Evolutionary conservation across 2,888 invertebrate genomes (phyloP).

Genomic region (Plagiodera versicolora): DNA sequence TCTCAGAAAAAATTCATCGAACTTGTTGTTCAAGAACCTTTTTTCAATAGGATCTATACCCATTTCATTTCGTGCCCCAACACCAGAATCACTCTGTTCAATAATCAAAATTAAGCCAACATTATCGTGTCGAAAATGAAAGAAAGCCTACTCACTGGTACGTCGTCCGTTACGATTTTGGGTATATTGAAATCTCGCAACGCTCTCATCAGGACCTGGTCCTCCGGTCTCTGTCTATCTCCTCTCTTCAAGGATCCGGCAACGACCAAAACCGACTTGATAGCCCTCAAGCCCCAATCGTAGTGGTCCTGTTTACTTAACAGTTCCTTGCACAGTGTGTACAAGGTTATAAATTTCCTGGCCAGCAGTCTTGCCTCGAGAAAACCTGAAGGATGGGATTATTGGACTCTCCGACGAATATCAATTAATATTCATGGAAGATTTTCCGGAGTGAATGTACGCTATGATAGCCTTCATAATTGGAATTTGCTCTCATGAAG

Average conservation of each 20-base stretch:
- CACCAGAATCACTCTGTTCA: no score
- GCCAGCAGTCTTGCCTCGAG: slow-evolving; percentile 88
- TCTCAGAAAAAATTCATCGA: no score
- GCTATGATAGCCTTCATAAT: no score
- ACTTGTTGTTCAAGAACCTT: no score
- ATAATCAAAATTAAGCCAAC: no score
- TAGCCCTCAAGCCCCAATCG: slow-evolving; percentile 94
- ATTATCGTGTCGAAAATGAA: no score
- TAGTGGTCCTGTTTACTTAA: slow-evolving; percentile 95
- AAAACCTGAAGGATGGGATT: slow-evolving; percentile 15
- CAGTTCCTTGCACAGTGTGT: slow-evolving; percentile 85
- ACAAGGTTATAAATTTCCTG: slow-evolving; percentile 91
- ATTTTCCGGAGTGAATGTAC: no score
- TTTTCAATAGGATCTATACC: no score
- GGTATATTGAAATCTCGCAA: slow-evolving; percentile 92
- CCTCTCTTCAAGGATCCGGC: slow-evolving; percentile 87
- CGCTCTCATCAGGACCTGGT: slow-evolving; percentile 93
- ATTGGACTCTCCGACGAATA: no score
- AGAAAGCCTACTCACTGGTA: slow-evolving; percentile 64
- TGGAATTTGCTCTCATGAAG: no score
- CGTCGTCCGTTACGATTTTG: slow-evolving; percentile 91
- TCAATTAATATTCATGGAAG: no score
- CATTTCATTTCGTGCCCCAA: no score
- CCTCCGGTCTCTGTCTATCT: slow-evolving; percentile 78
- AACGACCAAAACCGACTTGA: slow-evolving; percentile 93